Base-by-base conservation (phyloP, 2,888 invertebrate species). In the Chymomyza amoena region DNA sequence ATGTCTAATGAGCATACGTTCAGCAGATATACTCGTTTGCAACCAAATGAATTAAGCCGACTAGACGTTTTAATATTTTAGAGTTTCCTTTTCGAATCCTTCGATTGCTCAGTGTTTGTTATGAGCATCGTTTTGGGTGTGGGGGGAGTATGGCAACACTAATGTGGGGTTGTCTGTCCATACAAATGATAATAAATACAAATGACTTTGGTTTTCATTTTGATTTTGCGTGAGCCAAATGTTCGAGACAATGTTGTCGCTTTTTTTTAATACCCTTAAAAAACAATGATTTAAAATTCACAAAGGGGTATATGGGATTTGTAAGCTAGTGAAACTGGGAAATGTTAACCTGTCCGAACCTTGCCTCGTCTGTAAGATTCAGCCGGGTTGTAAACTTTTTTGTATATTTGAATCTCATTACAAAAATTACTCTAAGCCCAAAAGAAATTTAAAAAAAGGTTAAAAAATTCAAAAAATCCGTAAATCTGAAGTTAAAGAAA, bases 101-200 rank as follows among this genome's bases (percentile, higher is more conserved):
- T 32, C 39, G 0, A 45, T 45, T 10, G 39, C 6, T 2, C 39
- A 45, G 39, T 45, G 13, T 45, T 13, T 13, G 39, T 45, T 10
- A 45, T 45, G 4, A 6, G 39, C 9, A 7, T 36, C 2, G 39
- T 10, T 10, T 13, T 45, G 54, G 16, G 54, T 51, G 16, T 15
- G 7, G 10, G 18, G 18, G 54, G 5, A 7, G 7, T 16, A 4
- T 3, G 51, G 51, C 6, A 54, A 18, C 54, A 15, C 3, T 13
- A 45, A 45, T 45, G 39, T 13, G 39, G 39, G 13, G 39, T 13
- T 32, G 32, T 13, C 39, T 32, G 32, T 13, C 39, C 82, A 85
- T 83, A 76, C 81, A 84, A 86, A 86, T 79, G 84, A 84, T 81
- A 83, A 86, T 83, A 83, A 83, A 83, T 84, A 76, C 73, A 76